These are phyloP conservation scores for Sipha maydis DNA, from an alignment of 2,888 invertebrate species.

Conservation along the genomic window DNA sequence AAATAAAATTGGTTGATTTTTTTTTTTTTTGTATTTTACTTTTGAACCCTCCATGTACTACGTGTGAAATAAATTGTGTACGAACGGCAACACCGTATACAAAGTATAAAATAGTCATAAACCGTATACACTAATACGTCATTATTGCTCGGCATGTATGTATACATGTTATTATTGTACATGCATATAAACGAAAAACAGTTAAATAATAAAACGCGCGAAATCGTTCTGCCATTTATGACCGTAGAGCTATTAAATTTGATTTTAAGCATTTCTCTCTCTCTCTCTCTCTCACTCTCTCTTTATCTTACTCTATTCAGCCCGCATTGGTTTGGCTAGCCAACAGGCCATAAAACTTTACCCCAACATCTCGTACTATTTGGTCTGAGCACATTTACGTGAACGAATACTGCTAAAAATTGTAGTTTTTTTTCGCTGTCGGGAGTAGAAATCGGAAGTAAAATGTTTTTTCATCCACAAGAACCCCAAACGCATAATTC, in stretches of 20 bases:
- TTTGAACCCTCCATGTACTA: background rate
- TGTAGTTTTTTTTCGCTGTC: background rate
- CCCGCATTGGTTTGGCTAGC: background rate
- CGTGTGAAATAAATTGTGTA: conserved; percentile 45
- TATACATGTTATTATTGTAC: conserved; percentile 43
- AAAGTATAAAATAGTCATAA: conserved; percentile 50
- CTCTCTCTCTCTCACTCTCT: background rate
- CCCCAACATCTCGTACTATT: background rate
- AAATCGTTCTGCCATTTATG: conserved; percentile 48
- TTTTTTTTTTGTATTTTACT: background rate
- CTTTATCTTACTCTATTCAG: background rate
- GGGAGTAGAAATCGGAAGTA: conserved; percentile 19
- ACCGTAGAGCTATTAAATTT: conserved; percentile 52
- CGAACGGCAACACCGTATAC: conserved; percentile 11
- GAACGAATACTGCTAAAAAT: conserved; percentile 3
- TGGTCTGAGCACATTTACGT: conserved; percentile 11
- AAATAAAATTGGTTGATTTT: conserved; percentile 18
- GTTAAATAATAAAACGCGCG: conserved; percentile 58
- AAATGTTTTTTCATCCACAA: background rate
- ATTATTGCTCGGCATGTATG: conserved; percentile 14
- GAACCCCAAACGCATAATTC: conserved; percentile 34
- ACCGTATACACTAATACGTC: conserved; percentile 50
- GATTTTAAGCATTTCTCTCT: conserved; percentile 39
- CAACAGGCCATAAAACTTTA: conserved; percentile 37
- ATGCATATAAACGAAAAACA: conserved; percentile 37